Base-by-base conservation (phyloP, 2,113 vertebrate species). In the Heterochromis multidens region DNA sequence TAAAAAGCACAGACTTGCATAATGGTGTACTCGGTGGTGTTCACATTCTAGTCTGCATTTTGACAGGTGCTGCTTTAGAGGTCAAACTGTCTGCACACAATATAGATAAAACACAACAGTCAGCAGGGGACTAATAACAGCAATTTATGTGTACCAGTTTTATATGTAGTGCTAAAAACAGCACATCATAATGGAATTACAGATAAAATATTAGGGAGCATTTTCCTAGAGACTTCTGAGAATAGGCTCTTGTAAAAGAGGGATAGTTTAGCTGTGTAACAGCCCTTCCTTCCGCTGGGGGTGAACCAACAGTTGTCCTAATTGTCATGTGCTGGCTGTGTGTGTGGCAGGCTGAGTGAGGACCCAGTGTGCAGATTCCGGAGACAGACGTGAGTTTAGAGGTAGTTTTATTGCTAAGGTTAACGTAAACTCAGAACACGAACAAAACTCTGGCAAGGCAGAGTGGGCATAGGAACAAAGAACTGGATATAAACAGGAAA, bases 221-320 rank as follows among this genome's bases (percentile, higher is more conserved):
- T 83, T 82, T 82, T 87, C 78, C 81, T 33, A 46, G 59, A 82
- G 85, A 63, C 29, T 59, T 87, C 74, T 63, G 76, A 77, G 79
- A 84, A 83, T 10, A 54, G 19, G 23, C 29, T 29, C 59, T 81
- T 56, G 67, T 85, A 29, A 86, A 49, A 63, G 84, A 88, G 80
- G 77, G 79, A 89, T 83, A 79, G 54, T 82, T 87, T 72, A 33
- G 74, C 79, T 65, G 72, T 52, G 49, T 74, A 52, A 85, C 83
- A 86, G 31, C 27, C 27, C 86, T 91, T 87, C 91, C 88, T 91
- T 93, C 90, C 82, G 70, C 83, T 57, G 59, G 8, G 74, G 89
- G 84, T 70, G 84, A 54, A 82, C 87, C 81, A 89, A 88, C 76
- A 59, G 52, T 91, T 21, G 60, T 87, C 85, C 62, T 58, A n/a